Evolutionary conservation across 2,113 vertebrate species (phyloP).

Genomic region (Misgurnus mizolepis): DNA sequence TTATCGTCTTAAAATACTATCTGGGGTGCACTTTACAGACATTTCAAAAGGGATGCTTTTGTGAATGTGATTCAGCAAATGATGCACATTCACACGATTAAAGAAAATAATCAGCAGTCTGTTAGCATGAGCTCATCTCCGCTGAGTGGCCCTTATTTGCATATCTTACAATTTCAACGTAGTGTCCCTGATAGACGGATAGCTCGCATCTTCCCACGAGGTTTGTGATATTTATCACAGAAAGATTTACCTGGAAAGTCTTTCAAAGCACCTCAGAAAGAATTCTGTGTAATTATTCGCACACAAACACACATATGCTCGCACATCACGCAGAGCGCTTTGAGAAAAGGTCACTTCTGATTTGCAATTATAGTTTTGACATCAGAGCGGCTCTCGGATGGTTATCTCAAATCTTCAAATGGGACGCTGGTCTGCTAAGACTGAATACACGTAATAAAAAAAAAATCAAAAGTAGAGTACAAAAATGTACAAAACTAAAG

Average conservation of each 20-base stretch:
- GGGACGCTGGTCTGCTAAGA: background rate
- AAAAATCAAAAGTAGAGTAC: no score
- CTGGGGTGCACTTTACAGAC: background rate
- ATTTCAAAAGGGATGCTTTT: background rate
- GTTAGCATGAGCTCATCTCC: slow-evolving; percentile 25
- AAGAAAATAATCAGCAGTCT: slow-evolving; percentile 32
- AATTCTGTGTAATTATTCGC: slow-evolving; percentile 34
- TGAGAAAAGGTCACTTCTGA: slow-evolving; percentile 44
- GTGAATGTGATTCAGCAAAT: background rate
- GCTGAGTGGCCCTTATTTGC: slow-evolving; percentile 33
- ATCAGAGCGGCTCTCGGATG: background rate
- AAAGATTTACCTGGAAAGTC: slow-evolving; percentile 39
- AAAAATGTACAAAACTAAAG: no score
- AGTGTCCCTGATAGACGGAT: slow-evolving; percentile 27
- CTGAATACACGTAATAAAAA: no score
- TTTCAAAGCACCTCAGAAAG: slow-evolving; percentile 27
- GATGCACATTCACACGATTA: background rate
- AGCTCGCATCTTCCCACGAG: slow-evolving; percentile 1
- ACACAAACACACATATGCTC: background rate
- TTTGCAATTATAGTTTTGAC: slow-evolving; percentile 40
- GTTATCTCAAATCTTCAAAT: slow-evolving; percentile 13
- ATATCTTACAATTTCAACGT: slow-evolving; percentile 34
- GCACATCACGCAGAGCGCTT: background rate
- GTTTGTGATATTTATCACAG: slow-evolving; percentile 26
- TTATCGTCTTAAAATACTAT: background rate